Base-by-base conservation (phyloP, 2,888 invertebrate species). In the Dendrolimus houi region DNA sequence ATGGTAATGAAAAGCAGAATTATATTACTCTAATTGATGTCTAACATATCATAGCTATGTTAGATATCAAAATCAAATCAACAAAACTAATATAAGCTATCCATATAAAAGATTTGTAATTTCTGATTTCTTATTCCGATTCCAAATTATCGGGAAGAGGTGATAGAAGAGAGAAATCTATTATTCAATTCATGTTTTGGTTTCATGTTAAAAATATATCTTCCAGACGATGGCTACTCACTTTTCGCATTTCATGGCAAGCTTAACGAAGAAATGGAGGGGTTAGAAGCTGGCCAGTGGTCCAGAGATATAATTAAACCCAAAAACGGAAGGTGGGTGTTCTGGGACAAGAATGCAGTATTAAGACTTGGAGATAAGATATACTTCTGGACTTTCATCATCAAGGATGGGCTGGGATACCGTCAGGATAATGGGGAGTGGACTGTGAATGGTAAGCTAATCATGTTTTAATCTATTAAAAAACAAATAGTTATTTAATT, bases 321-420 rank as follows among this genome's bases (percentile, higher is more conserved):
- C 0, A 93, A 92, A 64, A 83, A 93, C 56, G 95, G 94, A 3
- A 85, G 92, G 60, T 96, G 95, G 94, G 92, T 85, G 0, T 96
- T 94, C 73, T 85, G 89, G 14, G 94, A 95, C 71, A 85, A 82
- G 1, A 79, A 78, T 1, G 92, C 93, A 0, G 67, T 79, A 58
- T 74, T 96, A n/a, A 93, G 93, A 65, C 68, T 85, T 0, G 95
- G 95, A 0, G 96, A 96, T 71, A 91, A 85, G 2, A 77, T 96
- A 29, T 94, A 95, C 76, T 96, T 94, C 75, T 96, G 96, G 96
- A 92, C 95, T 0, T 95, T 93, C 69, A 94, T 94, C 0, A 90
- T 94, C 55, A 93, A 93, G 69, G 84, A 94, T 63, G 94, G 94
- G 0, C 74, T 94, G 40, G 95, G 95, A 0, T 95, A 95, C 71